These are phyloP conservation scores for Lepisosteus oculatus DNA, from an alignment of 2,113 vertebrate genomes.

Conservation along the genomic window DNA sequence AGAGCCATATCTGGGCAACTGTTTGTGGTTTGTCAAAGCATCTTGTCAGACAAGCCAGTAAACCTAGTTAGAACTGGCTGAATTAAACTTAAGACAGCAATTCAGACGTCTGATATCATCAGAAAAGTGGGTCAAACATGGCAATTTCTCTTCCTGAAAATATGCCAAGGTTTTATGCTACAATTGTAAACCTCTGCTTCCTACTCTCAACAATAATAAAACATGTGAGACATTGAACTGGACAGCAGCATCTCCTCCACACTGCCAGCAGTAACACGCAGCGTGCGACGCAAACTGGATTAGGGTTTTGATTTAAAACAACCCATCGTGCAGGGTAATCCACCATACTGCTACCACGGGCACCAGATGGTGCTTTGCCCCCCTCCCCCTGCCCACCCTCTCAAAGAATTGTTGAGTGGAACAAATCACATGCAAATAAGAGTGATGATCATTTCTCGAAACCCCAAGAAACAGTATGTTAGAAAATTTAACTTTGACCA, in stretches of 20 bases:
- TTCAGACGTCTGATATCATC: constrained; percentile 36
- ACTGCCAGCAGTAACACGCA: too few species aligned
- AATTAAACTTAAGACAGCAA: constrained; percentile 24
- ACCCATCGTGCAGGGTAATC: constrained; percentile 15
- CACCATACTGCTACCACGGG: neutral
- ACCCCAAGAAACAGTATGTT: too few species aligned
- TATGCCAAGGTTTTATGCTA: constrained; percentile 12
- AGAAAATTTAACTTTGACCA: too few species aligned
- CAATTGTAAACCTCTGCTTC: neutral
- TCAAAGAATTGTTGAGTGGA: too few species aligned
- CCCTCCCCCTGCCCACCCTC: too few species aligned
- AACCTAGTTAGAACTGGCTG: constrained; percentile 28
- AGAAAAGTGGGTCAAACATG: constrained; percentile 6
- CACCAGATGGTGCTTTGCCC: too few species aligned
- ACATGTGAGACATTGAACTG: neutral
- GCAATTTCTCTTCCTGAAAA: constrained; percentile 12
- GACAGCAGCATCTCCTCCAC: too few species aligned
- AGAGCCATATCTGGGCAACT: constrained; percentile 38
- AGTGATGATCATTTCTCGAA: too few species aligned
- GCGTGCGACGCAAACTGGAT: too few species aligned
- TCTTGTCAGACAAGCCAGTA: constrained; percentile 37
- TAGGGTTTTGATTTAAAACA: too few species aligned
- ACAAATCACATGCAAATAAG: too few species aligned
- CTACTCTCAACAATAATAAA: neutral
- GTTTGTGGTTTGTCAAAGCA: constrained; percentile 35